Conservation (phyloP, 2,797 vertebrate species). For the Falco concolor region DNA sequence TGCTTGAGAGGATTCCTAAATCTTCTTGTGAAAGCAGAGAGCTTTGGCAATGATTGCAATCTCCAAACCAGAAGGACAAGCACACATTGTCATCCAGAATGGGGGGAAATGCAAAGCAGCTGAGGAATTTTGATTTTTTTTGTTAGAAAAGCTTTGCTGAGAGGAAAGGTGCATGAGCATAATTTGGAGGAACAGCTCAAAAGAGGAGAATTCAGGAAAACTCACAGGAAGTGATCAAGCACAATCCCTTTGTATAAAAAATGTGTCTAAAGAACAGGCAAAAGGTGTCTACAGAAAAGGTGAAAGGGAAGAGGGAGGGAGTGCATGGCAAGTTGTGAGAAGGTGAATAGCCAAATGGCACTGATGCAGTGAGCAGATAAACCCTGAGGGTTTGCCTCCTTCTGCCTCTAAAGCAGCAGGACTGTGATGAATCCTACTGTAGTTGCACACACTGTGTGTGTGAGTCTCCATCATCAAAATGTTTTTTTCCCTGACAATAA, state of each 20-base stretch:
- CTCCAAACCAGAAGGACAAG: background rate
- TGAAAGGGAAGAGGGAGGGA: background rate
- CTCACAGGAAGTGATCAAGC: background rate
- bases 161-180: background rate
- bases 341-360: fast-evolving
- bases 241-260: background rate
- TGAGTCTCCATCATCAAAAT: background rate
- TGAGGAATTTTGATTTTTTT: background rate
- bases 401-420: background rate
- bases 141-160: background rate
- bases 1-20: conserved; percentile 30
- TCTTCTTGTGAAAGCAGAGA: background rate
- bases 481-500: background rate
- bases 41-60: background rate
- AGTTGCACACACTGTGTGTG: background rate
- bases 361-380: background rate
- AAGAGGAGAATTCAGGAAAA: background rate
- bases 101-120: background rate
- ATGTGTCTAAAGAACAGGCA: background rate
- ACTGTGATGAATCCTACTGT: background rate
- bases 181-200: background rate
- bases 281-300: background rate
- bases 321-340: background rate
- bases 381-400: background rate
- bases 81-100: fast-evolving